A percentile compares a stretch with the other conserved stretches of the same genome.
phyloP scores from a whole-genome alignment of 2,797 vertebrate species.

The Falco columbarius region DNA sequence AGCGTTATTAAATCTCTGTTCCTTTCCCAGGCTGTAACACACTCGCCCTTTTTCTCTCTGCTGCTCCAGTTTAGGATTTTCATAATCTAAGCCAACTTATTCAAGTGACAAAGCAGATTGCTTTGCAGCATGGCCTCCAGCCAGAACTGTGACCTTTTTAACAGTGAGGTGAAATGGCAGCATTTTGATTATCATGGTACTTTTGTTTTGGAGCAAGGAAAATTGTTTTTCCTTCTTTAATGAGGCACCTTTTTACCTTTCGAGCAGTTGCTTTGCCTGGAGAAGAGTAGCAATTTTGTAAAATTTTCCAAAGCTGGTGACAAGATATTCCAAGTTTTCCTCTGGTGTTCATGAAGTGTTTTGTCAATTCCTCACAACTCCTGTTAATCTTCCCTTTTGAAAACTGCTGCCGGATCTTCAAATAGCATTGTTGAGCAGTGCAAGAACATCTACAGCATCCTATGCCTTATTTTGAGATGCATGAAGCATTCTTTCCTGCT shows the following conservation, averaged over 20 bases:
- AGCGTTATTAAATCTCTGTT: background rate
- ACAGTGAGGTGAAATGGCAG: constrained; percentile 9
- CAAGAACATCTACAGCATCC: background rate
- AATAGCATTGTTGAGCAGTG: background rate
- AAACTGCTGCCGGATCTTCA: background rate
- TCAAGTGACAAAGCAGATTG: constrained; percentile 38
- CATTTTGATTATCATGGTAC: background rate
- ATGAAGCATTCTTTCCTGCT: background rate
- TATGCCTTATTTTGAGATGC: background rate
- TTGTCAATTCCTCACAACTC: background rate
- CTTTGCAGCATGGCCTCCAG: background rate
- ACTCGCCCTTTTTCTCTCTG: background rate
- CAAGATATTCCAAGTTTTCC: background rate
- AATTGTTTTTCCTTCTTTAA: background rate
- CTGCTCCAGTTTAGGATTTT: background rate
- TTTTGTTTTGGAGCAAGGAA: constrained; percentile 10
- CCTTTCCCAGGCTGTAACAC: background rate
- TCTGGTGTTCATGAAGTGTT: background rate
- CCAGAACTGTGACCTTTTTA: constrained; percentile 33
- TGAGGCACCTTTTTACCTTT: background rate
- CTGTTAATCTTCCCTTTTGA: background rate
- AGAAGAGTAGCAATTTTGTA: background rate
- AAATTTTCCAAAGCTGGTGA: background rate
- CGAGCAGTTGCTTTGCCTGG: background rate
- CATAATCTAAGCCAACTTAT: background rate